phyloP scores from a whole-genome alignment of 2,113 vertebrate species.

The Calidris pugnax region DNA sequence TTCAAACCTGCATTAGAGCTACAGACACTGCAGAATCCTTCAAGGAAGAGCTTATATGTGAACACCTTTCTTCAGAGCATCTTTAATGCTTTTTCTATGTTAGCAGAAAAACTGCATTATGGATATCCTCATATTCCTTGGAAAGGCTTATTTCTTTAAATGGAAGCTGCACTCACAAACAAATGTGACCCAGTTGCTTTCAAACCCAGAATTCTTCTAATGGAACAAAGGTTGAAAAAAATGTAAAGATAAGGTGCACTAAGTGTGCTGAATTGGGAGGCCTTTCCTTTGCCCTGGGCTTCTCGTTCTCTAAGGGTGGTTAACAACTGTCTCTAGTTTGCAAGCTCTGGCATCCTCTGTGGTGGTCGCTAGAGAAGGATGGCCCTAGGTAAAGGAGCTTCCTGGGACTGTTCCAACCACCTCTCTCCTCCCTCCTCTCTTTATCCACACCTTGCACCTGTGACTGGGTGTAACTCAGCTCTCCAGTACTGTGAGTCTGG shows the following conservation, averaged over 20 bases:
- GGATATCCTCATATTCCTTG: background rate
- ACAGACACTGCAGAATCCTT: background rate
- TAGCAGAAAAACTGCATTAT: background rate
- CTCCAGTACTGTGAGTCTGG: fast-evolving
- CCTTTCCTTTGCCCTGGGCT: background rate
- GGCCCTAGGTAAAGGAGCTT: background rate
- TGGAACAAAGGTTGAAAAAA: background rate
- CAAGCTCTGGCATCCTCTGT: background rate
- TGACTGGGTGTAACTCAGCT: background rate
- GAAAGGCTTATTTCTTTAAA: background rate
- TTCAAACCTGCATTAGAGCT: background rate
- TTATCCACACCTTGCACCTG: fast-evolving
- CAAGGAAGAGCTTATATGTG: background rate
- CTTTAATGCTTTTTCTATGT: background rate
- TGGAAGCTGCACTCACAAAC: background rate
- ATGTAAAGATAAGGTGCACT: background rate
- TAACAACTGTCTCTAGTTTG: background rate
- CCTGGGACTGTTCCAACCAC: background rate
- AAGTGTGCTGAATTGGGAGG: background rate
- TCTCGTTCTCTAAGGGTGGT: background rate
- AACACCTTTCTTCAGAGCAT: background rate
- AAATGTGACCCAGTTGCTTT: background rate
- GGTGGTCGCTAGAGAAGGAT: background rate
- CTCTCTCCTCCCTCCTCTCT: background rate
- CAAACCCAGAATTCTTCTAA: background rate